Percentiles rank a stretch among this genome's conserved stretches.
Conservation (phyloP, 1,140 invertebrate species). For the Meteorus sp. region DNA sequence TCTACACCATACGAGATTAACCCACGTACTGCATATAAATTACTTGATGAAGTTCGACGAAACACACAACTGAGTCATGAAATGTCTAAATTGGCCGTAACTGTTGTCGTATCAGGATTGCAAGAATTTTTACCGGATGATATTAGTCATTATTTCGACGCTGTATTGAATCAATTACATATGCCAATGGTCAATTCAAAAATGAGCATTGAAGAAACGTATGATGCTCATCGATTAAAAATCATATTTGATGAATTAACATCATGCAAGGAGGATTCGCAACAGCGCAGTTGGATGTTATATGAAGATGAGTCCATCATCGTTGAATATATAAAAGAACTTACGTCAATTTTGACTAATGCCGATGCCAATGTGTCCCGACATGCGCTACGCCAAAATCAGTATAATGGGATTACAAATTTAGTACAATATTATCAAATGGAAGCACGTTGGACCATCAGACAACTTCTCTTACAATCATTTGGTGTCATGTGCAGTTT, state of each 20-base stretch:
- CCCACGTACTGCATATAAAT: conserved; percentile 69
- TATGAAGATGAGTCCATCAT: conserved; percentile 90
- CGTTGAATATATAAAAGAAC: conserved; percentile 77
- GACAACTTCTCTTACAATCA: conserved; percentile 77
- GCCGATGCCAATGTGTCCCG: conserved; percentile 80
- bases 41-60: conserved; percentile 75
- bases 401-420: conserved; percentile 74
- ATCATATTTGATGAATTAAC: conserved; percentile 80
- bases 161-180: conserved; percentile 59
- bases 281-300: conserved; percentile 90
- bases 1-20: conserved; percentile 53
- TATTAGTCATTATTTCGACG: conserved; percentile 63
- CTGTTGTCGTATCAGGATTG: conserved; percentile 72
- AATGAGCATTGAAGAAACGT: conserved; percentile 66
- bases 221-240: conserved; percentile 78
- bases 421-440: conserved; percentile 90
- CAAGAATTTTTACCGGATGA: conserved; percentile 64
- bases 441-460: conserved; percentile 83
- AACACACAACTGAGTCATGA: conserved; percentile 86
- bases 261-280: conserved; percentile 88
- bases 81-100: conserved; percentile 81
- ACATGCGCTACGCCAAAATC: conserved; percentile 74
- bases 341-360: conserved; percentile 87
- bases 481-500: conserved; percentile 86
- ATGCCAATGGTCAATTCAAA: conserved; percentile 66